Base-by-base conservation (phyloP, 1,140 invertebrate genomes). In the Mizuhopecten yessoensis region DNA sequence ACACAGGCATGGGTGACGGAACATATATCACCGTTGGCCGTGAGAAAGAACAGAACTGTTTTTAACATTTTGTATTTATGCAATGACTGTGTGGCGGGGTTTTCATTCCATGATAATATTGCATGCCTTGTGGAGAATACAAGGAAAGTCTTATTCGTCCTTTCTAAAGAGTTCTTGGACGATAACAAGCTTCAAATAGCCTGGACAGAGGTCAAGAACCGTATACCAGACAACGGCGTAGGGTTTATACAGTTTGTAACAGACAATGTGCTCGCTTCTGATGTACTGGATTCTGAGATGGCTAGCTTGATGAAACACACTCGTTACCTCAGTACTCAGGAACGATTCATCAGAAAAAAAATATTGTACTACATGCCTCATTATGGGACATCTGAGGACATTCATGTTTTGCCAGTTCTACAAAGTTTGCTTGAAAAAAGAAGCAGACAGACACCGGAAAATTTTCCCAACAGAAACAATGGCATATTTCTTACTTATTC, bases 71-170 rank as follows among this genome's bases (percentile, higher is more conserved):
- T 75, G n/a, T 9, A n/a, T 75, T 29, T 75, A 9, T 75, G 57
- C 29, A 11, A 92, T 23, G 94, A 95, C 88, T 93, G 93, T 91
- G 88, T 94, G 15, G 87, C 93, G 20, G 94, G 94, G 10, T 92
- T 93, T 86, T 91, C 93, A 9, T 92, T 93, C 33, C 90, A 92
- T 17, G 94, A 94, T 89, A 95, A 95, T 87, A 93, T 95, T 17
- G 87, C 91, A 0, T 88, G 93, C n/a, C 91, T 92, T 49, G 92
- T 94, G 3, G 89, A 89, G 39, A 89, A 91, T n/a, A 94, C 94
- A 88, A 93, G 93, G 87, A 42, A 93, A n/a, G 93, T 94, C 89
- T 88, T 95, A 29, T 39, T 94, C 34, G 88, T 93, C 20, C 86
- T 94, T 11, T 93, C 93, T n/a, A 39, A 92, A 39, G 92, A 93